phyloP scores from a whole-genome alignment of 2,797 vertebrate genomes.

The Heliangelus exortis region DNA sequence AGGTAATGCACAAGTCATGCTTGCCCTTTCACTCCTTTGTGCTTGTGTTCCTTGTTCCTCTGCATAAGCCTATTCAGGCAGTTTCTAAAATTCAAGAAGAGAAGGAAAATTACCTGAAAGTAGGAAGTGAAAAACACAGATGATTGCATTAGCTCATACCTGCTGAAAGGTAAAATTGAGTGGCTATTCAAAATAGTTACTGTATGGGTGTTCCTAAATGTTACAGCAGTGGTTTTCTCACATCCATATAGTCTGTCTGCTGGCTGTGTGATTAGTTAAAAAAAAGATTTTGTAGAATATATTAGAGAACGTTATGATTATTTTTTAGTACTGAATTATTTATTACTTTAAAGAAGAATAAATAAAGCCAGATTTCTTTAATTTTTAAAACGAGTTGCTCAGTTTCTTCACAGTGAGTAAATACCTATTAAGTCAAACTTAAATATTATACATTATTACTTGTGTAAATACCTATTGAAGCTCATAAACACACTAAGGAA shows the following conservation, averaged over 20 bases:
- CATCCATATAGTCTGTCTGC: neutral
- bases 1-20: neutral
- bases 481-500: neutral
- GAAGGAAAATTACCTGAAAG: neutral
- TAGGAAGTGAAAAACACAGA: neutral
- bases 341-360: slow-evolving; percentile 43
- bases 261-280: neutral
- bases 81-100: slow-evolving; percentile 10
- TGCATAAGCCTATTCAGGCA: neutral
- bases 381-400: slow-evolving; percentile 20
- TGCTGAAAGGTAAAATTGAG: slow-evolving; percentile 13
- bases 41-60: neutral
- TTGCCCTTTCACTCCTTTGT: neutral
- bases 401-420: slow-evolving; percentile 24
- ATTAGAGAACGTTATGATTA: slow-evolving; percentile 1
- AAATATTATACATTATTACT: slow-evolving; percentile 12
- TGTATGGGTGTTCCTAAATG: neutral
- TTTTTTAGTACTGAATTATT: slow-evolving; percentile 52
- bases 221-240: neutral
- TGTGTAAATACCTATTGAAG: slow-evolving; percentile 13
- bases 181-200: neutral
- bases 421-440: slow-evolving; percentile 7
- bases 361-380: slow-evolving; percentile 30
- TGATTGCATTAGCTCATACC: neutral
- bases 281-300: slow-evolving; percentile 20